These are phyloP conservation scores for Rhopalosiphum padi DNA, from an alignment of 1,140 invertebrate genomes.

Conservation along the genomic window DNA sequence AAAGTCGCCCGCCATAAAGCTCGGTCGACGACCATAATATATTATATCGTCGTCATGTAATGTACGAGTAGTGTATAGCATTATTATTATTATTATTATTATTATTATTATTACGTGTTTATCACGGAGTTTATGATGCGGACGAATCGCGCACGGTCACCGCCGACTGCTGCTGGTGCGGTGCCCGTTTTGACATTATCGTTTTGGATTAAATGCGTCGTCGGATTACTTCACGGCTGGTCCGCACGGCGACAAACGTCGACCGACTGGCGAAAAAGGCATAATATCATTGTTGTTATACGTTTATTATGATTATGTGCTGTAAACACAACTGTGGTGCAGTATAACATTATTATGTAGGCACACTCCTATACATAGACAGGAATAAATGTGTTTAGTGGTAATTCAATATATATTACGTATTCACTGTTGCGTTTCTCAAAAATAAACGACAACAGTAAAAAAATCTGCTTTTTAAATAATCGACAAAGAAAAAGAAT, in stretches of 20 bases:
- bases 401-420: too few species aligned
- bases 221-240: background rate
- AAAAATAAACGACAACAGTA: too few species aligned
- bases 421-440: too few species aligned
- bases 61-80: background rate
- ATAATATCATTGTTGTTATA: too few species aligned
- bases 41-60: background rate
- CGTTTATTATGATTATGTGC: too few species aligned
- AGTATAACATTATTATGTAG: too few species aligned
- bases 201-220: conserved; percentile 3
- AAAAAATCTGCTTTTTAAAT: too few species aligned
- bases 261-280: background rate
- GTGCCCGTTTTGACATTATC: background rate
- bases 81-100: conserved; percentile 37
- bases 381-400: too few species aligned
- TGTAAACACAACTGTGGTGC: too few species aligned
- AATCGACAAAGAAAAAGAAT: too few species aligned
- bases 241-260: background rate
- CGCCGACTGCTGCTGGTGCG: background rate
- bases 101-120: conserved; percentile 36
- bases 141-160: background rate
- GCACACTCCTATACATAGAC: too few species aligned
- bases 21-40: background rate
- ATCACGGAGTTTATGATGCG: conserved; percentile 45
- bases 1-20: conserved; percentile 41